Conservation (phyloP, 2,113 vertebrate species). For the Herpetotheres cachinnans region DNA sequence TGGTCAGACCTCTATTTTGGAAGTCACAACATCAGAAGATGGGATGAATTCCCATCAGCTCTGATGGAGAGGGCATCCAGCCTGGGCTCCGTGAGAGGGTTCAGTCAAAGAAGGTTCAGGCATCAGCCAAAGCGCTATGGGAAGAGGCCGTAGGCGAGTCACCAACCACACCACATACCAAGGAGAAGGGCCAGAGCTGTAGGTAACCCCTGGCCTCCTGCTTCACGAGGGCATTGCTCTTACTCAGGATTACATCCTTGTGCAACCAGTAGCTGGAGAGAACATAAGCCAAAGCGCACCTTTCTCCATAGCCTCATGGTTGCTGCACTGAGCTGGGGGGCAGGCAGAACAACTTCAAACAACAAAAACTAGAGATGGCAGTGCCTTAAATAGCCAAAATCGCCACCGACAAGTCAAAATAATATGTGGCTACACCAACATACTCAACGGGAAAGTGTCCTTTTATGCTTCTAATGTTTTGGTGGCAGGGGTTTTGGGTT, state of each 20-base stretch:
- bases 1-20: neutral
- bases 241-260: neutral
- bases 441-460: rapidly evolving
- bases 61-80: neutral
- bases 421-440: no score
- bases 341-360: neutral
- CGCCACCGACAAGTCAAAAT: no score
- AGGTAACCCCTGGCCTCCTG: neutral
- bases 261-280: neutral
- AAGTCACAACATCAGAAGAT: neutral
- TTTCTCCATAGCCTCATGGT: neutral
- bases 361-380: neutral
- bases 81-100: neutral
- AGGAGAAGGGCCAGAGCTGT: neutral
- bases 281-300: neutral
- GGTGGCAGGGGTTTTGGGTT: neutral
- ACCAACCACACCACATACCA: no score
- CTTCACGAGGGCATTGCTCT: neutral
- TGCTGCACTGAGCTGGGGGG: no score
- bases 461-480: rapidly evolving
- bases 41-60: neutral
- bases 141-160: neutral
- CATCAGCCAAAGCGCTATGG: neutral
- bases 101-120: neutral
- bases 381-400: neutral